Base-by-base conservation (phyloP, 2,797 vertebrate genomes). In the Enteromius anoplus region DNA sequence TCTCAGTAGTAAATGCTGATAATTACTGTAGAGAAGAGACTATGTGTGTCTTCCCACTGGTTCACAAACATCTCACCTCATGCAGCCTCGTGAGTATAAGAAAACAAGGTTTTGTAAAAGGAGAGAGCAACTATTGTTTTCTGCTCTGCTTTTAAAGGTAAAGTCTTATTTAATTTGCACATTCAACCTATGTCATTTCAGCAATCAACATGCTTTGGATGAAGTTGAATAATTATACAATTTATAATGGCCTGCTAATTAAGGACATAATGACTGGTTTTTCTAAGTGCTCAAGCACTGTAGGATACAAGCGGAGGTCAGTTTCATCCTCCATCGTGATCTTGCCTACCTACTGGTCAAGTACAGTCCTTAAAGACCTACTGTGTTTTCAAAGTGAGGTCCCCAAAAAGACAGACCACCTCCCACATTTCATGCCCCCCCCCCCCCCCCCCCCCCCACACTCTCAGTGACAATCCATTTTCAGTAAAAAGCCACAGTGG, bases 381-480 rank as follows among this genome's bases (percentile, higher is more conserved):
- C 86, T 87, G 87, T 86, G 91, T 91, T 90, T 92, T 90, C 93
- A 87, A 89, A 91, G 91, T 91, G 87, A 90, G 92, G 88, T 80
- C 88, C 86, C 90, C 89, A 88, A 89, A 92, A 82, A 92, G 88
- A 87, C 87, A 90, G 88, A 92, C 89, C 64, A 84, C 66, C 78
- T 73, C 62, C 64, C 14, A 78, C 81, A 87, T 77, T 86, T 90
- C 85, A 87, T 87, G 79, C 85, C 9, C 68, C 78, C 51, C 21
- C 49, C 3, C 17, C 7, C 19, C 6, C 72, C 71, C 85, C 82
- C 78, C 76, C n/a, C n/a, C n/a, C n/a, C n/a, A n/a, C 79, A 12
- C 82, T 85, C 87, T 89, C 86, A 90, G 88, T 90, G 91, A 90
- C 90, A 87, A 91, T 90, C 88, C 89, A 86, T 93, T 92, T 92